Base-by-base conservation (phyloP, 2,113 vertebrate species). In the Larimichthys crocea region DNA sequence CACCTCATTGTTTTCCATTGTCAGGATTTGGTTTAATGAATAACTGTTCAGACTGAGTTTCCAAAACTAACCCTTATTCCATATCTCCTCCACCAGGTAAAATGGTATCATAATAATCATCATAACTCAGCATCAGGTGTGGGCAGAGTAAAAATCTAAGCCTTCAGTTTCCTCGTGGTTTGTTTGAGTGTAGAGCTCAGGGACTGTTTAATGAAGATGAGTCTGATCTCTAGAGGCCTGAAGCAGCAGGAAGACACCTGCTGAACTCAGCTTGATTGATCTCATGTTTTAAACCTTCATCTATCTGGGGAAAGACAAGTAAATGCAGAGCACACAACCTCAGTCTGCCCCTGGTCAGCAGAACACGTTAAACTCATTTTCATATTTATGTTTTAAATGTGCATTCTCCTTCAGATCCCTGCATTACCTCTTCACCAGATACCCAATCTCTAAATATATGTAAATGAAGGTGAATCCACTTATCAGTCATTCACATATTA, bases 181-280 rank as follows among this genome's bases (percentile, higher is more conserved):
- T 31, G 59, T 71, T 44, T 60, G 64, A 0, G n/a, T 17, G 50
- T n/a, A 26, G 60, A 55, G 76, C 67, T 79, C 60, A 17, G 77
- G 64, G 61, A 40, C 35, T 0, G 4, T 57, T 59, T 84, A 89
- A 88, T 67, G 68, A 85, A 48, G 60, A 44, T 1, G 66, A 76
- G 29, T 44, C 29, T 55, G 52, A 17, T 82, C 91, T 29, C 85
- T 11, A 70, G 86, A 81, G 91, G 63, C 42, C 81, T 76, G 87
- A 85, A 52, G 69, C 79, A 76, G 85, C 88, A 83, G 73, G 57
- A 74, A 52, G 17, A 72, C 83, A 19, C 55, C 74, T 85, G 78
- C 87, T 73, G 86, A 81, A 10, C 82, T 85, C 85, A 35, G 86
- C 87, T 85, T 88, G 76, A 90, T 88, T 92, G 83, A 53, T 62